Evolutionary conservation across 2,797 vertebrate species (phyloP), one percentile per base, ranked within the genome.

Genomic region (Capromys pilorides): DNA sequence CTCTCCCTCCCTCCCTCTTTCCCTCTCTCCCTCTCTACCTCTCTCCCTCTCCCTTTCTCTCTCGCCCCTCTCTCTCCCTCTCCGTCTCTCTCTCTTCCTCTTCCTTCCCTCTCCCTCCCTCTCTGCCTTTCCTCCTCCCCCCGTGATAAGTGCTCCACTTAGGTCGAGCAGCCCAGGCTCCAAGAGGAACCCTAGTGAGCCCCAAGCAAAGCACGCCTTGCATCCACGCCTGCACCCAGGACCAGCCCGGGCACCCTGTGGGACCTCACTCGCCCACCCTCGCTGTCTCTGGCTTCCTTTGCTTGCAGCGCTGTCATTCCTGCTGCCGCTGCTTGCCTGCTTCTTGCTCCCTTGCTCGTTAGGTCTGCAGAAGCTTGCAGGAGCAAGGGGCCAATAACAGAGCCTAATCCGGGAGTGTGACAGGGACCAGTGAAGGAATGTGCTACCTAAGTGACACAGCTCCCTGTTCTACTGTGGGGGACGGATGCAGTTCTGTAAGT

Each of bases 361-460:
- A 84, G 13, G 28, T 96, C 96, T 96, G 97, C 96, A 96, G 97
- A 96, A 96, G 96, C 97, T 97, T n/a, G 85, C 95, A 96, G 93
- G 77, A 97, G 91, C 61, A 24, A 79, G 94, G 93, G 96, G 96
- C 96, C 96, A 97, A 97, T 97, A 95, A 97, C 96, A 96, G 92
- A 95, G 96, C 94, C 82, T 96, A 93, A 97, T 96, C 90, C 66
- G 51, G 73, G 93, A 95, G 91, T 96, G 94, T 97, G 95, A 94
- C 96, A 94, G 84, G 93, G 92, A 96, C 95, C 93, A 96, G 96
- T 96, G 92, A 95, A 97, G 93, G 95, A 97, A 97, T 96, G 96
- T 97, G 96, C 95, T 96, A 81, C 95, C 93, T 95, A 96, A 96
- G 94, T 96, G 96, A 95, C 57, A 96, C 88, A 93, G 96, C 88